Evolutionary conservation across 2,113 vertebrate species (phyloP), one percentile per base, ranked within the genome.

Genomic region (Eulemur macaco): DNA sequence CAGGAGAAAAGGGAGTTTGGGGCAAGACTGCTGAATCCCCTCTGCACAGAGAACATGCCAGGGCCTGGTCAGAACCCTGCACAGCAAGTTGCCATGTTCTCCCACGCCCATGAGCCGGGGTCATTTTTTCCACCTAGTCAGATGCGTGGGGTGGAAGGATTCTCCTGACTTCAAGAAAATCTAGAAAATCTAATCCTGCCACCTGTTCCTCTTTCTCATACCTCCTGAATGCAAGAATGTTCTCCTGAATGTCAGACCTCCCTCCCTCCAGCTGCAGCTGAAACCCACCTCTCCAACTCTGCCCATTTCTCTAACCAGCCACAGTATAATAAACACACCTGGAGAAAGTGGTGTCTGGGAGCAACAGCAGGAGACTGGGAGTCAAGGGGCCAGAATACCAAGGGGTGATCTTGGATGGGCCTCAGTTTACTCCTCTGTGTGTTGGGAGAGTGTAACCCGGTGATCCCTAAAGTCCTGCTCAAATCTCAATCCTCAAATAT

Each of bases 81-180:
- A 39, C 47, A 37, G 37, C 37, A 76, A 47, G 17, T 31, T 52
- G 3, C 52, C 27, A 39, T 84, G 34, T 14, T 68, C 42, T 37
- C 42, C 82, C 29, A 25, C 0, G 0, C 23, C 71, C 71, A 25
- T 1, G 0, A 31, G 37, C 60, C 17, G 1, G 1, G 29, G 34
- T 85, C 68, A 20, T 34, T 81, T 37, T 17, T 7, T 21, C n/a
- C 64, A n/a, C 69, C 37, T 23, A 66, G 60, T 71, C 47, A 64
- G 85, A 45, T 4, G 9, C 1, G 0, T 6, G 5, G 31, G 1
- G 9, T 31, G 29, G 58, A 78, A 91, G 45, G 45, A 21, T 29
- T 87, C 80, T 29, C 54, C 45, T 68, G 42, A 39, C 25, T 71
- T 69, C 71, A 47, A 39, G 84, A 84, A 83, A 88, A 74, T 18